These are phyloP conservation scores for Eclectus roratus DNA, from an alignment of 2,113 vertebrate species.

Conservation along the genomic window DNA sequence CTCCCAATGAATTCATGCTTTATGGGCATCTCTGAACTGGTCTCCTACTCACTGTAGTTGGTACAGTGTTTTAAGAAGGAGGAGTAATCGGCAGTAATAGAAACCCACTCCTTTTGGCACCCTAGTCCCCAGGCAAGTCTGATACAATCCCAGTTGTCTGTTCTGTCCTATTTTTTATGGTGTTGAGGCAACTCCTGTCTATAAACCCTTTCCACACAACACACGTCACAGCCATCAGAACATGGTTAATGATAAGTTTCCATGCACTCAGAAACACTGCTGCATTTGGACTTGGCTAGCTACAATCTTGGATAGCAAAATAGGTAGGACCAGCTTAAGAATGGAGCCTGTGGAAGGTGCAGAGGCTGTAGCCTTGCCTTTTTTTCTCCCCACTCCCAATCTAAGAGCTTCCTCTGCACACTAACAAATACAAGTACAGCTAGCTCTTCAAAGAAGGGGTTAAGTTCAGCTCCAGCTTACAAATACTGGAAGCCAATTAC, in stretches of 20 bases:
- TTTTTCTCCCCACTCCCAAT: neutral
- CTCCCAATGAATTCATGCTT: neutral
- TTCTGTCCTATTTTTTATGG: neutral
- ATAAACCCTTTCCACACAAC: neutral
- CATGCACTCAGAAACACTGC: neutral
- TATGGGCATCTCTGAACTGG: neutral
- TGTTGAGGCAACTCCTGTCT: neutral
- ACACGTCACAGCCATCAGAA: neutral
- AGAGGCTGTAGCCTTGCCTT: neutral
- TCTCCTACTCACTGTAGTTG: neutral
- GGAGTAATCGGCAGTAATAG: neutral
- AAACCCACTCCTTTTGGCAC: neutral
- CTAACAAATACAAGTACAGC: neutral
- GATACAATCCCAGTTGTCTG: neutral
- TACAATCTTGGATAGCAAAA: neutral
- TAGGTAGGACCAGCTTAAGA: neutral
- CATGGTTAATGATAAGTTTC: neutral
- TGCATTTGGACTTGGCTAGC: neutral
- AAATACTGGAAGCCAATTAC: neutral
- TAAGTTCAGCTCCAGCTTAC: neutral
- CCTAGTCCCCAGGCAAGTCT: neutral
- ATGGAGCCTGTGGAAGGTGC: neutral
- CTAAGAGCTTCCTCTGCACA: neutral
- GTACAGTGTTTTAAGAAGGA: neutral
- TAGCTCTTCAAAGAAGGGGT: neutral